A percentile compares a stretch with the other conserved stretches of the same genome.
Conservation (phyloP, 2,888 invertebrate genomes). For the Andrena camellia region DNA sequence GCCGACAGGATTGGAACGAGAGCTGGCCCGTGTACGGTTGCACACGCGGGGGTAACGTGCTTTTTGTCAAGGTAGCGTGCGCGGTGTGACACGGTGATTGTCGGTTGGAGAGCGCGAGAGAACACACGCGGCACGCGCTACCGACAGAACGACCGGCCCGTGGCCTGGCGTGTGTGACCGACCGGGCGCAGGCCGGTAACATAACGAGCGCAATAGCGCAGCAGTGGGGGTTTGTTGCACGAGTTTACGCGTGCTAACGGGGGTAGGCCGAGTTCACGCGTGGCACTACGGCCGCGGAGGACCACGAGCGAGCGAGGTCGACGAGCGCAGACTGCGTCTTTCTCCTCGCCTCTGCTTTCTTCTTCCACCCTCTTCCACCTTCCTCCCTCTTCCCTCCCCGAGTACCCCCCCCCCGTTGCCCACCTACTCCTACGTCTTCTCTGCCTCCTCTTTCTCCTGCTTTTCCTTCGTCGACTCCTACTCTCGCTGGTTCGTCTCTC, state of each 20-base stretch:
- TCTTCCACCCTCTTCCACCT: conserved; percentile 47
- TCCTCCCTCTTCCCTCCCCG: conserved; percentile 32
- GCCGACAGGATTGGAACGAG: conserved; percentile 82
- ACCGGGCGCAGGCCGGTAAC: conserved; percentile 62
- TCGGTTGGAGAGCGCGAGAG: conserved; percentile 54
- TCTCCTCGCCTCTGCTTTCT: conserved; percentile 38
- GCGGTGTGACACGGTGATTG: conserved; percentile 52
- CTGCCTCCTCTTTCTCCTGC: conserved; percentile 48
- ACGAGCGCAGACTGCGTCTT: conserved; percentile 66
- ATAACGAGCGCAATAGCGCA: conserved; percentile 48
- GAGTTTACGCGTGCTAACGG: conserved; percentile 69
- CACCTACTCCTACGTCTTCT: conserved; percentile 50
- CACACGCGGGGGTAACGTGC: conserved; percentile 68
- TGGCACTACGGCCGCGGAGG: conserved; percentile 68
- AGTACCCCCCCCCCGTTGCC: not conserved
- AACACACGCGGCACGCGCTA: conserved; percentile 67
- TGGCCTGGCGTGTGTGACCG: conserved; percentile 64
- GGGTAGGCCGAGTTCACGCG: conserved; percentile 71
- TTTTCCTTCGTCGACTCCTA: conserved; percentile 61
- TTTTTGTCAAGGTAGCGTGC: conserved; percentile 65
- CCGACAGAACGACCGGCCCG: conserved; percentile 60
- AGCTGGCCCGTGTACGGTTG: conserved; percentile 69
- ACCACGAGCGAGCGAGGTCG: conserved; percentile 66
- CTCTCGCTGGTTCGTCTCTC: conserved; percentile 64
- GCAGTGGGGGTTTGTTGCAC: conserved; percentile 55